These are phyloP conservation scores for Drosophila ficusphila DNA, from an alignment of 1,140 invertebrate species.

Conservation along the genomic window DNA sequence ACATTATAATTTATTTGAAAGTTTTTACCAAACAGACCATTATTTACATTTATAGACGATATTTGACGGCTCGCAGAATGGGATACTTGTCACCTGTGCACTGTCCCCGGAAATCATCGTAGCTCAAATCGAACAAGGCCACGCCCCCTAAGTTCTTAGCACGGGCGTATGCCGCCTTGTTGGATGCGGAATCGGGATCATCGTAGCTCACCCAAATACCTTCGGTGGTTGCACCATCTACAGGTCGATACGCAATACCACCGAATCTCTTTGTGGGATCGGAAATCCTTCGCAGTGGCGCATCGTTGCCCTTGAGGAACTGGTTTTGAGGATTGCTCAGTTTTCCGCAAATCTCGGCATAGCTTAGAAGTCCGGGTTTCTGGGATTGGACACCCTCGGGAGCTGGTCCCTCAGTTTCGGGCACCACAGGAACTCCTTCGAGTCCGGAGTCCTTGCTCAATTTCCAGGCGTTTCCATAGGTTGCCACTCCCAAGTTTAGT, in stretches of 20 bases:
- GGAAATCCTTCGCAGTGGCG: slow-evolving; percentile 87
- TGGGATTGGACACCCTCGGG: slow-evolving; percentile 88
- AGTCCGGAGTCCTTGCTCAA: slow-evolving; percentile 89
- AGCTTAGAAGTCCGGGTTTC: slow-evolving; percentile 90
- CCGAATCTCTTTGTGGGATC: slow-evolving; percentile 91
- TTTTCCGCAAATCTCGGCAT: slow-evolving; percentile 91
- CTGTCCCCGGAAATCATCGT: slow-evolving; percentile 93
- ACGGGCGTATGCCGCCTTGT: slow-evolving; percentile 91
- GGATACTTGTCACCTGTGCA: slow-evolving; percentile 92
- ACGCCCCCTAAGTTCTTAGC: slow-evolving; percentile 91
- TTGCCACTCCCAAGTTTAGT: slow-evolving; percentile 92
- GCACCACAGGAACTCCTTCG: slow-evolving; percentile 90
- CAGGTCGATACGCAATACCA: slow-evolving; percentile 89
- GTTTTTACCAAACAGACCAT: neutral
- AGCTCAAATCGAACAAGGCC: slow-evolving; percentile 91
- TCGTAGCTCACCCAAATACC: slow-evolving; percentile 96
- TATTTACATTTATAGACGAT: slow-evolving; percentile 84
- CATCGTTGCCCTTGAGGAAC: slow-evolving; percentile 86
- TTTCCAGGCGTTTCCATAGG: slow-evolving; percentile 93
- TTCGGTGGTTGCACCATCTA: slow-evolving; percentile 87
- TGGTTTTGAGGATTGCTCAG: slow-evolving; percentile 87
- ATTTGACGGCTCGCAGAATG: slow-evolving; percentile 87
- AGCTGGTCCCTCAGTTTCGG: slow-evolving; percentile 88
- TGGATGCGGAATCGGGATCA: slow-evolving; percentile 92
- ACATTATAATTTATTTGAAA: slow-evolving; percentile 9